Percentiles rank a stretch among this genome's conserved stretches.
These are phyloP conservation scores for Calycopis cecrops DNA, from an alignment of 1,140 invertebrate species.

Conservation along the genomic window DNA sequence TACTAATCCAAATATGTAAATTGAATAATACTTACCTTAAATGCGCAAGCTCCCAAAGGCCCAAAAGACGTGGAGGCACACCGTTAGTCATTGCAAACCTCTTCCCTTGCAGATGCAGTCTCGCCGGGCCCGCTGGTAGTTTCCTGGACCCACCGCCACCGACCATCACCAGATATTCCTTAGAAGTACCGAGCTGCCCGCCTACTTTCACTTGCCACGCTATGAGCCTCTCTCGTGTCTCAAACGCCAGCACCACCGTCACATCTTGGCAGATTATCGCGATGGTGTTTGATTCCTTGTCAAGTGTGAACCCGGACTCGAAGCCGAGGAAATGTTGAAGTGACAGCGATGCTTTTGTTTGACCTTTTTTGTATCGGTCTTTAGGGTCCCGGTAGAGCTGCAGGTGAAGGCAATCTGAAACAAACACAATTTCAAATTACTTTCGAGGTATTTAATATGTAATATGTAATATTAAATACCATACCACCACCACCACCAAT, in stretches of 20 bases:
- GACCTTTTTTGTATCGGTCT: conserved; percentile 88
- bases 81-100: conserved; percentile 89
- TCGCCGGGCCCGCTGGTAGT: conserved; percentile 82
- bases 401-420: too few species aligned
- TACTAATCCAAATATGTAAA: neutral
- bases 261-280: conserved; percentile 93
- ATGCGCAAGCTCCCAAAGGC: conserved; percentile 86
- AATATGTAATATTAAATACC: too few species aligned
- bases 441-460: too few species aligned
- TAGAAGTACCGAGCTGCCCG: conserved; percentile 86
- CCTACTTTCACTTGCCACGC: conserved; percentile 85
- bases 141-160: conserved; percentile 80
- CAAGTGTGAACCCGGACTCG: conserved; percentile 90
- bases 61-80: conserved; percentile 85
- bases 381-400: conserved; percentile 92
- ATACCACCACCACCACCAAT: too few species aligned
- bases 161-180: conserved; percentile 89
- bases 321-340: conserved; percentile 90
- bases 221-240: conserved; percentile 89
- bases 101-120: conserved; percentile 88
- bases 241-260: conserved; percentile 91
- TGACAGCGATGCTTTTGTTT: conserved; percentile 90
- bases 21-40: conserved; percentile 74
- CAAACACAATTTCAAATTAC: conserved; percentile 90
- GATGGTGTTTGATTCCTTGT: conserved; percentile 94